phyloP scores from a whole-genome alignment of 2,113 vertebrate species.

The Burhinus oedicnemus region DNA sequence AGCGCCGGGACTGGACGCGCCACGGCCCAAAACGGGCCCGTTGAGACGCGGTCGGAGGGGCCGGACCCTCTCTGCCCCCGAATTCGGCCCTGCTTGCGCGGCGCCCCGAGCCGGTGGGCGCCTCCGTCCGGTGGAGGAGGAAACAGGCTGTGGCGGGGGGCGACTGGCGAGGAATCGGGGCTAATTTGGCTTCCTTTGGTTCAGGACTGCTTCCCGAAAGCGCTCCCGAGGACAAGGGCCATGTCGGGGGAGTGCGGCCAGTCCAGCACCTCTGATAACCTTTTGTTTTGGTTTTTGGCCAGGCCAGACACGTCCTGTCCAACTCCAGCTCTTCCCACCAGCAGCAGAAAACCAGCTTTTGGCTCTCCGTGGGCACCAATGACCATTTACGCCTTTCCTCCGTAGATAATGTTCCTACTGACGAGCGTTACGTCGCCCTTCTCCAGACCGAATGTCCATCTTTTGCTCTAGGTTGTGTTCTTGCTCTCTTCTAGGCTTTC shows the following conservation, averaged over 20 bases:
- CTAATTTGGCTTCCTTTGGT: background rate
- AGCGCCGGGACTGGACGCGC: no score
- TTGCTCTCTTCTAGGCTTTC: background rate
- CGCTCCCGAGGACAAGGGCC: background rate
- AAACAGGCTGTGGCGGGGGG: background rate
- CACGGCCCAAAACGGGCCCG: background rate
- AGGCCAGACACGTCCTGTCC: background rate
- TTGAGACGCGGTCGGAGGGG: fast-evolving
- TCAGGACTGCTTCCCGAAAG: background rate
- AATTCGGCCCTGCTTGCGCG: no score
- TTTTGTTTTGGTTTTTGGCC: background rate
- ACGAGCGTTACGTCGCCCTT: no score
- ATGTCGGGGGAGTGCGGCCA: fast-evolving
- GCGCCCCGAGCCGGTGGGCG: no score
- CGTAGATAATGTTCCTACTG: fast-evolving
- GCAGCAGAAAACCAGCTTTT: background rate
- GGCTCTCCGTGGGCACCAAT: fast-evolving
- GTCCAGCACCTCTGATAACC: background rate
- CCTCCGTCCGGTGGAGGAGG: fast-evolving
- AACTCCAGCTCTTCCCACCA: background rate
- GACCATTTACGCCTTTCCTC: no score
- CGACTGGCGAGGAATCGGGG: fast-evolving
- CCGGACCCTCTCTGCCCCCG: fast-evolving
- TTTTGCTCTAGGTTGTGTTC: no score
- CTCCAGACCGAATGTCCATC: fast-evolving